Evolutionary conservation across 1,140 invertebrate genomes (phyloP), one percentile per base, ranked within the genome.

Genomic region (Mylabris phalerata): DNA sequence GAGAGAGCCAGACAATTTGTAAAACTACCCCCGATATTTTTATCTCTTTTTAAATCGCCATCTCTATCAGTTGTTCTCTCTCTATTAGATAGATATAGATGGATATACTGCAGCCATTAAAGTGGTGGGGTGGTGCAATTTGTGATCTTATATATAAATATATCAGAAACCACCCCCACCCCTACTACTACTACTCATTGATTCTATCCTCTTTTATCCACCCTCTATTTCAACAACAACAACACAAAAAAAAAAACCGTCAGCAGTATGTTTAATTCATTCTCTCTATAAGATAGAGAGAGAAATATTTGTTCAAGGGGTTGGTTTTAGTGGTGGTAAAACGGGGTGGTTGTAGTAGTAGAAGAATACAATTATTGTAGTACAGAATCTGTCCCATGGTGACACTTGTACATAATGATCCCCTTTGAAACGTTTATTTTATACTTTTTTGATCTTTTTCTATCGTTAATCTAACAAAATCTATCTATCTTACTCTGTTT

Each of bases 391-490:
- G 62, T 65, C 70, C 70, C 70, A 59, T 63, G 65, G 68, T 67
- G 70, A 70, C 70, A 71, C 70, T 71, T 71, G 70, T 65, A 61
- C 64, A 62, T 65, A 71, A 71, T 71, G 63, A 65, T 65, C 60
- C 56, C 42, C 55, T n/a, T 32, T 25, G 11, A 50, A 9, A 13
- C 38, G 40, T 52, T 13, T 24, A 11, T 50, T 41, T 38, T 47
- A 24, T 24, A 11, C 11, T 47, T 13, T 13, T 47, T 13, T 13
- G 9, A 25, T 24, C 25, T 47, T 44, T 44, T 24, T 7, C 43
- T 44, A 44, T 6, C 32, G 32, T 32, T 32, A 32, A 32, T 32
- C 32, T 32, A 19, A 19, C 19, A 19, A 19, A 19, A 19, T 19
- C 19, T 19, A 19, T 19, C 19, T 19, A 19, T 19, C 19, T 19